phyloP scores from a whole-genome alignment of 2,113 vertebrate species.

The Empidonax alnorum region DNA sequence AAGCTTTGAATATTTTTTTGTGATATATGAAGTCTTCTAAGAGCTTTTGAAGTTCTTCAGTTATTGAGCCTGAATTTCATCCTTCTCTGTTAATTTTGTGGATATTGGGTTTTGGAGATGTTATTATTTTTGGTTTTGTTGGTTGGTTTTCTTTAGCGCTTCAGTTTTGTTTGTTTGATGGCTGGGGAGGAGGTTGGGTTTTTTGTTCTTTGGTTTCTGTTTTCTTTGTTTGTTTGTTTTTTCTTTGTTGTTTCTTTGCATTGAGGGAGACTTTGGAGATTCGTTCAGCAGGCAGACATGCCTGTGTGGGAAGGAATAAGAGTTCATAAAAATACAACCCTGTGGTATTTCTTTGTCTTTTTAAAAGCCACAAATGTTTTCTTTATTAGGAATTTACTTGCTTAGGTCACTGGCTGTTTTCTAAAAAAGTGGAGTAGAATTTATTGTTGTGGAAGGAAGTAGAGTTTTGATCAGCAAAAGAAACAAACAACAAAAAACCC shows the following conservation, averaged over 20 bases:
- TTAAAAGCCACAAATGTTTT: neutral
- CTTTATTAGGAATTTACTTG: neutral
- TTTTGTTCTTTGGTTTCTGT: neutral
- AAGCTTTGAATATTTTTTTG: neutral
- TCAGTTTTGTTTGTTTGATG: neutral
- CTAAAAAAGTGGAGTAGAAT: neutral
- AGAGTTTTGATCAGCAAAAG: neutral
- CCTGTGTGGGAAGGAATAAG: neutral
- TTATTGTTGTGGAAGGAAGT: neutral
- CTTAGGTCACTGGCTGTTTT: neutral
- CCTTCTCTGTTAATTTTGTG: neutral
- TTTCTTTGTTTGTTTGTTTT: neutral
- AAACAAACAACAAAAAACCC: neutral
- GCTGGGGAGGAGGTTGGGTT: too few relatives aligned
- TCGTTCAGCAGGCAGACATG: neutral
- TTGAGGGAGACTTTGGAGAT: neutral
- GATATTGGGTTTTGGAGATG: accelerated
- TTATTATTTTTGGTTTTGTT: neutral
- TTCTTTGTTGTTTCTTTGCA: neutral
- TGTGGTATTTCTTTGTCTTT: neutral
- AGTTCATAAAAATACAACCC: neutral
- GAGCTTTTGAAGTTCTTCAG: neutral
- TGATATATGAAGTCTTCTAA: neutral
- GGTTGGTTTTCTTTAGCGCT: neutral
- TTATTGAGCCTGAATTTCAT: neutral